phyloP scores from a whole-genome alignment of 2,113 vertebrate species.

The Conger conger region DNA sequence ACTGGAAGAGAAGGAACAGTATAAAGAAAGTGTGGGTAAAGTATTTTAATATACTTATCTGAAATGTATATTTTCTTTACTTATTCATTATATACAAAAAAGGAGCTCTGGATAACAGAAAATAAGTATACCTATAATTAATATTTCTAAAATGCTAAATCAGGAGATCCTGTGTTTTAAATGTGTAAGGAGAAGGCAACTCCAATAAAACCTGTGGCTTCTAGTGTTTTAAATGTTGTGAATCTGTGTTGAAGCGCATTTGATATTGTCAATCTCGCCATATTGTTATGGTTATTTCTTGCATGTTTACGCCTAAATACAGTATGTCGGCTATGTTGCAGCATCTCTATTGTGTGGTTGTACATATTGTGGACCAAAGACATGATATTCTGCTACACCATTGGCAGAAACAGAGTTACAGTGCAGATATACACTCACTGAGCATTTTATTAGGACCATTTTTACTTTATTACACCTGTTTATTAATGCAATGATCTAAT shows the following conservation, averaged over 20 bases:
- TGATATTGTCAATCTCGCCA: constrained; percentile 26
- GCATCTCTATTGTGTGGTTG: constrained; percentile 27
- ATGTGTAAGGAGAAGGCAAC: background rate
- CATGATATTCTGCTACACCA: background rate
- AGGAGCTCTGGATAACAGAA: background rate
- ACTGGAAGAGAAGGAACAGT: background rate
- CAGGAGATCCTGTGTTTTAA: constrained; percentile 14
- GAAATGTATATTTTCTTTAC: constrained; percentile 23
- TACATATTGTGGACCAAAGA: constrained; percentile 25
- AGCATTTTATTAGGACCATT: too few relatives aligned
- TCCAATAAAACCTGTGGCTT: constrained; percentile 28
- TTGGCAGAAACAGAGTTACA: background rate
- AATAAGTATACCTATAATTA: background rate
- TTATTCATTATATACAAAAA: constrained; percentile 14
- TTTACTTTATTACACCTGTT: too few relatives aligned
- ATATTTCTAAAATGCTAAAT: background rate
- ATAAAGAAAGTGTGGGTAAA: background rate
- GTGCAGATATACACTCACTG: too few relatives aligned
- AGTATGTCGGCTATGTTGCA: constrained; percentile 29
- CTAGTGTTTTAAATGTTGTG: constrained; percentile 30
- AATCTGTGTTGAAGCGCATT: constrained; percentile 12
- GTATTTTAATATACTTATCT: background rate
- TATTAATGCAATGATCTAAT: too few relatives aligned
- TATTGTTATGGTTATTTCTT: constrained; percentile 21
- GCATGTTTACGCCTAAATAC: constrained; percentile 29